These are phyloP conservation scores for Lamprologus callipterus DNA, from an alignment of 2,113 vertebrate species.

Conservation along the genomic window DNA sequence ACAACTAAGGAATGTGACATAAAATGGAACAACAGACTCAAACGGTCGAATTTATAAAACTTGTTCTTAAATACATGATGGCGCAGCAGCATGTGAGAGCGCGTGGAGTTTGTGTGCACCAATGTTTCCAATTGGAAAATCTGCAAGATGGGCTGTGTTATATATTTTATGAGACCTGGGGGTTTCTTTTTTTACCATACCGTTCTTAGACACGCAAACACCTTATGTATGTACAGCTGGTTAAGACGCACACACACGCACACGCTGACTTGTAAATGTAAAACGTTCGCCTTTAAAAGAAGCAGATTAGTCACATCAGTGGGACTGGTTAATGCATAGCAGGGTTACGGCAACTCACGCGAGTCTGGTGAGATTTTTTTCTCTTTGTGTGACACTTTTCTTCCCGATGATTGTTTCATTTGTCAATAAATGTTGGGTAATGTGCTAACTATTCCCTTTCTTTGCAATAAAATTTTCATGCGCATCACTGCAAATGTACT, in stretches of 20 bases:
- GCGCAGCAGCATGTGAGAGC: background rate
- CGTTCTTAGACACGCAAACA: conserved; percentile 43
- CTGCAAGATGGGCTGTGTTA: conserved; percentile 51
- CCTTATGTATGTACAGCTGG: conserved; percentile 63
- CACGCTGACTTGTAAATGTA: conserved; percentile 16
- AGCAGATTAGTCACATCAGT: background rate
- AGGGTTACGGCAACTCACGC: background rate
- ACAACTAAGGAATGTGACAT: background rate
- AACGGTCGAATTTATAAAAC: background rate
- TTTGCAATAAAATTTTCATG: background rate
- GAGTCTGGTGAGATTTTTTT: background rate
- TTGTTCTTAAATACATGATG: background rate
- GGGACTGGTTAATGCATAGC: background rate
- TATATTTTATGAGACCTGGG: conserved; percentile 60
- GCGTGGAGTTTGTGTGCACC: background rate
- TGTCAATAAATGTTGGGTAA: background rate
- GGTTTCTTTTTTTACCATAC: conserved; percentile 58
- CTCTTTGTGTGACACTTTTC: background rate
- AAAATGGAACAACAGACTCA: background rate
- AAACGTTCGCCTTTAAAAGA: background rate
- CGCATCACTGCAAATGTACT: background rate
- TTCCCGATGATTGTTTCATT: background rate
- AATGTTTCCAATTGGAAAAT: conserved; percentile 55
- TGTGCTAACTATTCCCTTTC: background rate
- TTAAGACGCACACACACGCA: conserved; percentile 18